phyloP scores from a whole-genome alignment of 2,888 invertebrate genomes.

The Orchestes rusci region DNA sequence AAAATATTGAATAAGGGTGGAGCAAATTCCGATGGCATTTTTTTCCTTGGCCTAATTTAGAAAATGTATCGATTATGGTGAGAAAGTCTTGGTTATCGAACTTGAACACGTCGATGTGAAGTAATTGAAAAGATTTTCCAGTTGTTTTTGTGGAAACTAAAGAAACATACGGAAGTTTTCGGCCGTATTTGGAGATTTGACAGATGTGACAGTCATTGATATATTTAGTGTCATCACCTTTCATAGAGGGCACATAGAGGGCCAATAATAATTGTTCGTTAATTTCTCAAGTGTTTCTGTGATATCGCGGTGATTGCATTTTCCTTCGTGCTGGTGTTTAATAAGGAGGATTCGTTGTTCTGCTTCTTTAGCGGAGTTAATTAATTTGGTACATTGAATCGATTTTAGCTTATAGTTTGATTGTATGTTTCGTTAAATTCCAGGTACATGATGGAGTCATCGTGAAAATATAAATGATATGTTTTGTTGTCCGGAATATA shows the following conservation, averaged over 20 bases:
- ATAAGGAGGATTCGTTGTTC: too few species aligned
- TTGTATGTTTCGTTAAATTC: background rate
- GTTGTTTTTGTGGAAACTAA: background rate
- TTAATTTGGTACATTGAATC: background rate
- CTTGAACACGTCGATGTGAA: background rate
- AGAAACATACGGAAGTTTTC: background rate
- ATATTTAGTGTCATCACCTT: background rate
- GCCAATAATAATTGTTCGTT: background rate
- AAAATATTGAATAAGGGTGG: background rate
- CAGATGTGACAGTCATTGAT: background rate
- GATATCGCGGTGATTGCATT: background rate
- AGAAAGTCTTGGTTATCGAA: too few species aligned
- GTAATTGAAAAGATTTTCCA: background rate
- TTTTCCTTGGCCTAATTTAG: too few species aligned
- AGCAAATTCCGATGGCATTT: background rate
- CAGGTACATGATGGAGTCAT: background rate
- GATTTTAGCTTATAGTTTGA: background rate
- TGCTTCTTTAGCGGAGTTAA: too few species aligned
- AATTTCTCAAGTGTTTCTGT: background rate
- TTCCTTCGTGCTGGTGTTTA: too few species aligned
- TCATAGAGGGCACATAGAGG: background rate
- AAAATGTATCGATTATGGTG: too few species aligned
- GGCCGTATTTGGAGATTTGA: background rate
- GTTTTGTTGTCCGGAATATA: background rate
- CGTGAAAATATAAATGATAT: background rate